A percentile compares a stretch with the other conserved stretches of the same genome.
Evolutionary conservation across 2,888 invertebrate species (phyloP).

Genomic region (Campaea margaritaria): DNA sequence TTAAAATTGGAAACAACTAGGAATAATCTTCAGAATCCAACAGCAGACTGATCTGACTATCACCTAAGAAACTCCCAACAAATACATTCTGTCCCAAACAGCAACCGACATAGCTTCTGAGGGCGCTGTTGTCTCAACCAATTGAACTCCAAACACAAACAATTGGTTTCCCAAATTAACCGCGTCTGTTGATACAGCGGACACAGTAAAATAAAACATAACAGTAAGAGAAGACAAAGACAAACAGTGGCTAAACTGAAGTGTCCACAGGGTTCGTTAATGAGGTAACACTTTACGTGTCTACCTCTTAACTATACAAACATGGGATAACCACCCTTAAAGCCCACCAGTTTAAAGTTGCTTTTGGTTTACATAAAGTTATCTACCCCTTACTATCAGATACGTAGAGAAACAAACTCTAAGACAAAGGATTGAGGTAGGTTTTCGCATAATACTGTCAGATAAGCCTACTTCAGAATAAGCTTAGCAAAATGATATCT

Average conservation of each 20-base stretch:
- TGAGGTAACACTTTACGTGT: conserved; percentile 7
- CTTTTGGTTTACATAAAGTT: not conserved
- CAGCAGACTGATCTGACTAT: conserved; percentile 6
- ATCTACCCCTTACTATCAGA: not conserved
- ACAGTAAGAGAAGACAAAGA: conserved; percentile 20
- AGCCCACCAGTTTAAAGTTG: not conserved
- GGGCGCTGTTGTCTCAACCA: conserved; percentile 12
- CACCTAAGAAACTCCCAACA: conserved; percentile 11
- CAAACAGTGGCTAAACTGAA: conserved; percentile 18
- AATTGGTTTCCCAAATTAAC: conserved; percentile 6
- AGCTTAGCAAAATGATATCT: not conserved
- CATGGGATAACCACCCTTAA: not conserved
- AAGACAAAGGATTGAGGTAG: not conserved
- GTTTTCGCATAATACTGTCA: not conserved
- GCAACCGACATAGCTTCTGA: conserved; percentile 5
- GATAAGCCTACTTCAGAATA: not conserved
- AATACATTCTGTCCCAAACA: conserved; percentile 15
- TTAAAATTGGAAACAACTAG: too few relatives aligned
- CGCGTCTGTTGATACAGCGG: conserved; percentile 21
- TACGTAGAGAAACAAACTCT: not conserved
- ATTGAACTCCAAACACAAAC: conserved; percentile 15
- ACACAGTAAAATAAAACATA: conserved; percentile 23
- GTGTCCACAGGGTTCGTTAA: conserved; percentile 20
- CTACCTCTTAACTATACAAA: not conserved
- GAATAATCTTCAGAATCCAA: not conserved